Base-by-base conservation (phyloP, 2,113 vertebrate species). In the Bagarius yarrelli region DNA sequence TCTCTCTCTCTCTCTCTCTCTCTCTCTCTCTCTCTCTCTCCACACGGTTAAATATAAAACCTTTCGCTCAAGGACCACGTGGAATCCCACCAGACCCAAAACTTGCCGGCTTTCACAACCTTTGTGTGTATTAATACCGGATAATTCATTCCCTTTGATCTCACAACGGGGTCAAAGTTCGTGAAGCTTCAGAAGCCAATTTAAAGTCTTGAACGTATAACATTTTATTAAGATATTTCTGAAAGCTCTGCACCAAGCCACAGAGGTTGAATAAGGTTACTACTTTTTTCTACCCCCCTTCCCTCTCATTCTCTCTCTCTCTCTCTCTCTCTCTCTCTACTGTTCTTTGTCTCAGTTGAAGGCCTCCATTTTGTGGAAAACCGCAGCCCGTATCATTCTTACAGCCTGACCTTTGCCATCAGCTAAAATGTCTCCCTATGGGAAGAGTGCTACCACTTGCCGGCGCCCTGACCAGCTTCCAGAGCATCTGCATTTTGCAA, bases 401-500 rank as follows among this genome's bases (percentile, higher is more conserved):
- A 80, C 83, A 83, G 78, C 79, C 81, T 83, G 85, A 86, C 83
- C 82, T 85, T 83, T 87, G 82, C 79, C 81, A 83, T 84, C 80
- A 90, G 89, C 87, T 89, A 84, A 90, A 89, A 92, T 92, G 90
- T 91, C 90, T 91, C 89, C 90, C 91, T 89, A 87, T 89, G 88
- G 76, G 56, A 63, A 82, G 79, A 63, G 47, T 18, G 76, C 83
- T 83, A 64, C 60, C 76, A 60, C 75, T 84, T 76, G 75, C 76
- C 61, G 81, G 60, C 60, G 74, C 73, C 63, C 78, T 64, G 50
- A 60, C 27, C 72, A 85, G 81, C 78, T 80, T 83, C 67, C 30
- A 82, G 79, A 76, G 82, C 76, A 85, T 89, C 85, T 86, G 72
- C 87, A 87, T 87, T 75, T 87, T 88, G 77, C 84, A 88, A 90